Evolutionary conservation across 2,888 invertebrate species (phyloP).

Genomic region (Phoenoteleia sp.): DNA sequence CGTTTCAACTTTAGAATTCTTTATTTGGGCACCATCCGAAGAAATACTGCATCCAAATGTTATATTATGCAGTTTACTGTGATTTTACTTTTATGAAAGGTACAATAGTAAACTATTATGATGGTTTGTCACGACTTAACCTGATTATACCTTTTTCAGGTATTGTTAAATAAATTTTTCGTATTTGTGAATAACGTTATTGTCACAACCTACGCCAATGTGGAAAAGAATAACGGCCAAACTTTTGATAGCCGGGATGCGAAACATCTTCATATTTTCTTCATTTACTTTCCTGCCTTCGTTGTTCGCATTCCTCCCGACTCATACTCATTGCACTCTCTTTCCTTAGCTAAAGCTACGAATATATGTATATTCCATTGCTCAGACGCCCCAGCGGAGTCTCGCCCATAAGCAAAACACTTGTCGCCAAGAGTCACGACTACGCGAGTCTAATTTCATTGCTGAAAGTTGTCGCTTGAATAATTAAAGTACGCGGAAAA

Average conservation of each 20-base stretch:
- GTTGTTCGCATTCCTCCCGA: slow-evolving; percentile 16
- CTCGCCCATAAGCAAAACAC: slow-evolving; percentile 82
- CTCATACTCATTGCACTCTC: slow-evolving; percentile 39
- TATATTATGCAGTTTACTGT: too few species aligned
- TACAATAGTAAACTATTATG: too few species aligned
- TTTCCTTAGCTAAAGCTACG: slow-evolving; percentile 59
- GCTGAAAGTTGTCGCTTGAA: slow-evolving; percentile 85
- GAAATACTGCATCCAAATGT: too few species aligned
- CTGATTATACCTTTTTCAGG: too few species aligned
- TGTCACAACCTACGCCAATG: too few species aligned
- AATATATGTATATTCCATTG: slow-evolving; percentile 73
- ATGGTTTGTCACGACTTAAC: too few species aligned
- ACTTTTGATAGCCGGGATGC: slow-evolving; percentile 20
- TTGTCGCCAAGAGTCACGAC: slow-evolving; percentile 83
- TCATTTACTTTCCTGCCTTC: slow-evolving; percentile 68
- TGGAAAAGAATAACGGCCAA: slow-evolving; percentile 19
- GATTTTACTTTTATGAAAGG: too few species aligned
- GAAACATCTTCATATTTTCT: slow-evolving; percentile 74
- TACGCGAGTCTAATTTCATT: slow-evolving; percentile 84
- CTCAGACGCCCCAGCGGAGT: slow-evolving; percentile 72
- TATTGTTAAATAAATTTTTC: too few species aligned
- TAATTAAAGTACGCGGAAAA: slow-evolving; percentile 84
- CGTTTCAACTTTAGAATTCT: too few species aligned
- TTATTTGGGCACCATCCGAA: too few species aligned
- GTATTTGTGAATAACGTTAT: too few species aligned